Base-by-base conservation (phyloP, 1,140 invertebrate species). In the Cephus cinctus region DNA sequence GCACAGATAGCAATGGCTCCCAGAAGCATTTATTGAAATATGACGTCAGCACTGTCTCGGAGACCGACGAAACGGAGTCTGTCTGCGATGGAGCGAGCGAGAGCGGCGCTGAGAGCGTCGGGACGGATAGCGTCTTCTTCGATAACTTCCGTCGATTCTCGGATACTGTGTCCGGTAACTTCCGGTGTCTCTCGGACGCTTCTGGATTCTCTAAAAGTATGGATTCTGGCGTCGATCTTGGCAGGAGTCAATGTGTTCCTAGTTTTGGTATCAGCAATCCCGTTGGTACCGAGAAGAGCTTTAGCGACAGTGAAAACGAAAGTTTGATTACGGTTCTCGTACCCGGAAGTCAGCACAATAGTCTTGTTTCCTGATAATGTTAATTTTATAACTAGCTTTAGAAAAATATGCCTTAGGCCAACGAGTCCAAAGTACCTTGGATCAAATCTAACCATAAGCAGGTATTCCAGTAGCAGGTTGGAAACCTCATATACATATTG, bases 61-160 rank as follows among this genome's bases (percentile, higher is more conserved):
- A 84, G 53, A 86, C 82, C 40, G 85, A 86, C 40, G 87, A 87
- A 48, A 85, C 85, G n/a, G 86, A 86, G 56, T 86, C 84, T 18
- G 72, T 81, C 15, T 81, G 83, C 21, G 86, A 89, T 59, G 87
- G 86, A 8, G 82, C 85, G 43, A 90, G 88, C 73, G 89, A 92
- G 73, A 90, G 88, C 31, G 89, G 88, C 2, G 88, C 86, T 4
- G 89, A 91, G 63, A 91, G 88, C 73, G 79, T 90, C 25, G 89
- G 88, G 46, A 91, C 89, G 0, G 87, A 91, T 74, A 89, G 87
- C 11, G 87, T 90, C 2, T 87, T 89, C 57, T 89, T 89, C 57
- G 86, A 40, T 8, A n/a, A n/a, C n/a, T n/a, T n/a, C n/a, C n/a
- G n/a, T n/a, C n/a, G n/a, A n/a, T n/a, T n/a, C n/a, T n/a, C n/a